Base-by-base conservation (phyloP, 2,797 vertebrate species). In the Anableps anableps region DNA sequence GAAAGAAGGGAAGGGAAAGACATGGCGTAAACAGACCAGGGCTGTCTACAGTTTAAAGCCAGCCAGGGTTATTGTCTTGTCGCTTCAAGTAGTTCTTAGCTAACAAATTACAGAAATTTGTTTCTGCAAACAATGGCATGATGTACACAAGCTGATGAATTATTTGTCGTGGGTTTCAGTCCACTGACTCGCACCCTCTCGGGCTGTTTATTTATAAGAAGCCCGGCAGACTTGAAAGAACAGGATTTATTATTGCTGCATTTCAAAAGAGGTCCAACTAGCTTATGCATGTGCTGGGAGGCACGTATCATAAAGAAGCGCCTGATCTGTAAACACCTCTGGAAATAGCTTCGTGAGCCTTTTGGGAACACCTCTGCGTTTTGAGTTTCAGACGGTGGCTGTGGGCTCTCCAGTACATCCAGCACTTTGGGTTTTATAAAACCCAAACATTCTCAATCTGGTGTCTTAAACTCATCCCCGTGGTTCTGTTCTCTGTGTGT, bases 281-380 rank as follows among this genome's bases (percentile, higher is more conserved):
- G 50, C 72, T 43, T 23, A 45, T 73, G 78, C 73, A 14, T 76
- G 77, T n/a, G 51, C 48, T 84, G 36, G 31, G 77, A 77, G 70
- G 83, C 78, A 80, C 78, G 74, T 1, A 74, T 78, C 79, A 87
- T 43, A 75, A 90, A 89, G 72, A 80, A 86, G 85, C 89, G 62
- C 92, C 86, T 95, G 95, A 93, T 84, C 88, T 92, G 90, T 93
- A 93, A 95, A 95, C 94, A 91, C 84, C 83, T 93, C 94, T 92
- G 86, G 62, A 95, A 96, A 96, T 95, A 95, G 91, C 94, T 82
- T 19, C 48, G 45, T 19, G 26, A 58, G 86, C 79, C 82, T 50
- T 80, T 84, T 5, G 73, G 80, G 74, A 87, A 86, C 81, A 72
- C 77, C 31, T 80, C 41, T 10, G 48, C 23, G 80, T 77, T 89